Base-by-base conservation (phyloP, 2,888 invertebrate species). In the Panzeria rudis region DNA sequence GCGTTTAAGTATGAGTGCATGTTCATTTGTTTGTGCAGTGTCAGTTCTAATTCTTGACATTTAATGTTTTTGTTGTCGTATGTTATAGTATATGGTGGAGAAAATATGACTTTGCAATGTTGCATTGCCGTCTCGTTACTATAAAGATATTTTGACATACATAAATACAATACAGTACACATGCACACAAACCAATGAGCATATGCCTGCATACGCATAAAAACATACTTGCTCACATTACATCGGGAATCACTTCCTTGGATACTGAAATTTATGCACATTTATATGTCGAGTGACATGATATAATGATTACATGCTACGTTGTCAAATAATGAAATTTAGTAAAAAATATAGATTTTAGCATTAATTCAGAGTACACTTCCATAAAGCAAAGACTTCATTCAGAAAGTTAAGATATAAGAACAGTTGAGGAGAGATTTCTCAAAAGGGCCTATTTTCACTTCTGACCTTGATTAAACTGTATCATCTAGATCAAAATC, bases 41-140 rank as follows among this genome's bases (percentile, higher is more conserved):
- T 69, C 75, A 69, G 4, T 62, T 62, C 52, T 62, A 69, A 82
- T 54, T 61, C 35, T 75, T 81, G 81, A 81, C 75, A 81, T 81
- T 61, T 72, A 79, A 80, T 80, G 72, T 72, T 72, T 44, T 44
- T 61, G 50, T 61, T 69, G 72, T 68, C 47, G 62, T 29, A 41
- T 56, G 23, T 3, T 3, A 17, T 32, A 61, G 59, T 50, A 29
- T 54, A 25, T 47, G 15, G n/a, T 9, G 50, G 41, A 44, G 54
- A 69, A 69, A 64, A 75, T 75, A 75, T 81, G 81, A 81, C 68
- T 61, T 75, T 81, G 59, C 56, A 72, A 41, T 66, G 61, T 81
- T 75, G 52, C 44, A 80, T 56, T 72, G 64, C 35, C 44, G 61
- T 62, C 61, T 72, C 64, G 44, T 80, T 64, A 72, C 56, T 17